Evolutionary conservation across 2,888 invertebrate species (phyloP).

Genomic region (Drosophila neutralis): DNA sequence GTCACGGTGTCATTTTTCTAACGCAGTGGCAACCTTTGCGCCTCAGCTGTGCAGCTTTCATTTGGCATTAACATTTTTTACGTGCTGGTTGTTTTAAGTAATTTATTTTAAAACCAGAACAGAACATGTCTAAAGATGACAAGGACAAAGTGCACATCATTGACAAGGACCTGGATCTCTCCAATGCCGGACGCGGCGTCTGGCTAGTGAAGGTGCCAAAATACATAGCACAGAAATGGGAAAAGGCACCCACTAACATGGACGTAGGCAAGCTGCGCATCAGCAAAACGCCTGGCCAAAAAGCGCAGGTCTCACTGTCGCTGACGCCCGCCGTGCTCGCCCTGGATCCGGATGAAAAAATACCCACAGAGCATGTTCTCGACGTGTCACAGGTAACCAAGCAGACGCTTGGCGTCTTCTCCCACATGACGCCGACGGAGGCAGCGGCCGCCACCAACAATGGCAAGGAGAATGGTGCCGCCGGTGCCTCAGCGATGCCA

Average conservation of each 20-base stretch:
- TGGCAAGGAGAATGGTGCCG: constrained; percentile 84
- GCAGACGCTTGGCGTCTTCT: constrained; percentile 96
- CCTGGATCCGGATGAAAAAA: constrained; percentile 91
- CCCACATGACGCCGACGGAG: constrained; percentile 88
- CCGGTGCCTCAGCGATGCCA: constrained; percentile 86
- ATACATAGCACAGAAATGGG: constrained; percentile 98
- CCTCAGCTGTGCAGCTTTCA: constrained; percentile 40
- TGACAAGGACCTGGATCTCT: constrained; percentile 93
- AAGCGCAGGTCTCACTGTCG: constrained; percentile 94
- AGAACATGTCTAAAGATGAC: constrained; percentile 83
- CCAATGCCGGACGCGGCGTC: constrained; percentile 95
- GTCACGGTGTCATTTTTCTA: not conserved
- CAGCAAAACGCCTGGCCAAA: constrained; percentile 91
- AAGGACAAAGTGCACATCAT: constrained; percentile 87
- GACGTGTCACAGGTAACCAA: constrained; percentile 95
- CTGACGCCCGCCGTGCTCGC: constrained; percentile 92
- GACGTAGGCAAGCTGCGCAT: constrained; percentile 98
- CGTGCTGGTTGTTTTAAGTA: constrained; percentile 11
- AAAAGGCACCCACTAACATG: constrained; percentile 93
- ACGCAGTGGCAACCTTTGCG: constrained; percentile 23
- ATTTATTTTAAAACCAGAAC: not conserved
- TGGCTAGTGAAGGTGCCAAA: constrained; percentile 99
- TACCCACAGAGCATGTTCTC: constrained; percentile 96
- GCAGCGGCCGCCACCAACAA: constrained; percentile 85
- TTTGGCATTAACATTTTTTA: constrained; percentile 34